phyloP scores from a whole-genome alignment of 2,113 vertebrate species.

The Oceanodroma tethys region DNA sequence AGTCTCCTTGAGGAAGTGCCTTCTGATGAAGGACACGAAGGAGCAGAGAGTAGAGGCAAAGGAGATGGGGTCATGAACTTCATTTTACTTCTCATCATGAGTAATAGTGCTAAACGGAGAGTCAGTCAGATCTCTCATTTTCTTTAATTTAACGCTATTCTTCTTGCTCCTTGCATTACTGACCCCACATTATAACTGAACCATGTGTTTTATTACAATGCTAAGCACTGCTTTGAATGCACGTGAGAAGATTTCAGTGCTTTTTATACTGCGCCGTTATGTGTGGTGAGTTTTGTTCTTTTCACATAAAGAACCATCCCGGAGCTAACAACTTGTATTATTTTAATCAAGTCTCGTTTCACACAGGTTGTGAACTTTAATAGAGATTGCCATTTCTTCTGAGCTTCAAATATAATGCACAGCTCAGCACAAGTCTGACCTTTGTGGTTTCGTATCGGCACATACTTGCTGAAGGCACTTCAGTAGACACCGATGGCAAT shows the following conservation, averaged over 20 bases:
- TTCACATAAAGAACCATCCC: neutral
- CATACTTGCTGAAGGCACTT: neutral
- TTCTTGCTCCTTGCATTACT: slow-evolving; percentile 56
- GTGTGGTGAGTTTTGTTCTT: slow-evolving; percentile 5
- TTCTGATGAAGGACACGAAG: slow-evolving; percentile 36
- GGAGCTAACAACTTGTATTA: slow-evolving; percentile 33
- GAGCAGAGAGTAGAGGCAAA: slow-evolving; percentile 29
- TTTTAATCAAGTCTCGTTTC: slow-evolving; percentile 49
- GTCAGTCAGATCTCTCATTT: slow-evolving; percentile 58
- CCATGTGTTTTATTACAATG: slow-evolving; percentile 32
- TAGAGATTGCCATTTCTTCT: neutral
- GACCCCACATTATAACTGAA: slow-evolving; percentile 45
- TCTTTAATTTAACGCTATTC: slow-evolving; percentile 61
- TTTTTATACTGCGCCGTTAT: neutral
- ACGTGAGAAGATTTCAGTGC: neutral
- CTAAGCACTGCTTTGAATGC: slow-evolving; percentile 49
- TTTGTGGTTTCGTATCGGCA: neutral
- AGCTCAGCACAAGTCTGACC: slow-evolving; percentile 12
- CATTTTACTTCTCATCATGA: slow-evolving; percentile 54
- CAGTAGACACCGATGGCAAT: neutral
- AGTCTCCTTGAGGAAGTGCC: slow-evolving; percentile 50
- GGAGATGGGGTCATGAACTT: slow-evolving; percentile 52
- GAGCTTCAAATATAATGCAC: neutral
- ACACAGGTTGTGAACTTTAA: slow-evolving; percentile 13
- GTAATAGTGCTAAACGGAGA: slow-evolving; percentile 62